Percentiles rank a stretch among this genome's conserved stretches.
Evolutionary conservation across 2,888 invertebrate genomes (phyloP).

Genomic region (Ethmia dodecea): DNA sequence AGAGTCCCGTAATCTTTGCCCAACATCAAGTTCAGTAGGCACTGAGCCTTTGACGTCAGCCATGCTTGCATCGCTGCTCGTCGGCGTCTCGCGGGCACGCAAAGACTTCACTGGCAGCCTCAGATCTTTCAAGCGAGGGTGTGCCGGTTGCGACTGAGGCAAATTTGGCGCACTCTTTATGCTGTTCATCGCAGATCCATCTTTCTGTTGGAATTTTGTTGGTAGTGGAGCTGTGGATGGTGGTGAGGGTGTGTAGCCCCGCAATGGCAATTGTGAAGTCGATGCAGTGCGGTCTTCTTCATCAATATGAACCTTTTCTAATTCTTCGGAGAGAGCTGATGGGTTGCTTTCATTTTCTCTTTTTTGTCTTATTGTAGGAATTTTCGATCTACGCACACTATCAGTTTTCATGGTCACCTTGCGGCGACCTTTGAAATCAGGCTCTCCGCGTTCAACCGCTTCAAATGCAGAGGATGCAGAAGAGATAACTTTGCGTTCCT

Average conservation of each 20-base stretch:
- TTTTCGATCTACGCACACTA: conserved; percentile 76
- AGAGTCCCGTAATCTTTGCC: conserved; percentile 69
- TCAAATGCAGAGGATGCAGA: conserved; percentile 72
- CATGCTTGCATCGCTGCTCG: conserved; percentile 80
- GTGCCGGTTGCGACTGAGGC: conserved; percentile 81
- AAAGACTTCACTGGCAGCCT: conserved; percentile 85
- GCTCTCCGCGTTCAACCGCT: conserved; percentile 68
- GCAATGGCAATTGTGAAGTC: conserved; percentile 79
- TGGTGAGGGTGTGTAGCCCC: conserved; percentile 88
- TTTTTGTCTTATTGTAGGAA: conserved; percentile 77
- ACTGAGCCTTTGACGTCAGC: conserved; percentile 77
- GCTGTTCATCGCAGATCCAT: conserved; percentile 84
- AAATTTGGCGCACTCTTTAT: conserved; percentile 89
- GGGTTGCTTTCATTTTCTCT: conserved; percentile 62
- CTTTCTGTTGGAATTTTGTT: conserved; percentile 87
- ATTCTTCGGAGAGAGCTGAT: conserved; percentile 66
- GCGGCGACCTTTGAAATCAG: conserved; percentile 74
- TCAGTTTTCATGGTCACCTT: conserved; percentile 77
- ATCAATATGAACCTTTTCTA: conserved; percentile 81
- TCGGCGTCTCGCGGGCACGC: conserved; percentile 78
- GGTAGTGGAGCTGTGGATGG: conserved; percentile 91
- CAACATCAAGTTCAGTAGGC: conserved; percentile 65
- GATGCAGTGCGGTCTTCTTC: conserved; percentile 74
- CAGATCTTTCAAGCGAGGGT: conserved; percentile 84
- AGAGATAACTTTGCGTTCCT: conserved; percentile 65